Evolutionary conservation across 2,888 invertebrate genomes (phyloP).

Genomic region (Brachycybe producta): DNA sequence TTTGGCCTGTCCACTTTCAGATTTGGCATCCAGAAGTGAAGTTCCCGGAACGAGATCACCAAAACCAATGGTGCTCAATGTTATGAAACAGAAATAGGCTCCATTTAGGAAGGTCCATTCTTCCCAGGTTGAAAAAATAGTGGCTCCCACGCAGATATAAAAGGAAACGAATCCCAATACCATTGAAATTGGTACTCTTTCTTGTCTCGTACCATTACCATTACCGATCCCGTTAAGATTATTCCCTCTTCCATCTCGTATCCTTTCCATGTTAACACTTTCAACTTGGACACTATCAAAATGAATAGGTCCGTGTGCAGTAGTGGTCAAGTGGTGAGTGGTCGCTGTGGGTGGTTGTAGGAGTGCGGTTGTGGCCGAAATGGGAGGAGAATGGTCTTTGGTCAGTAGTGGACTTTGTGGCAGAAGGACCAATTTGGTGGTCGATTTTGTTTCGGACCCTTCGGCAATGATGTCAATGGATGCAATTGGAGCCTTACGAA

Average conservation of each 20-base stretch:
- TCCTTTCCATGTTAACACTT: not conserved
- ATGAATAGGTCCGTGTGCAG: slow-evolving; percentile 1
- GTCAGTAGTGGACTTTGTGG: not conserved
- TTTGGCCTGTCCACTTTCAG: slow-evolving; percentile 49
- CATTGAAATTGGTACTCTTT: slow-evolving; percentile 46
- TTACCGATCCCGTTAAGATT: not conserved
- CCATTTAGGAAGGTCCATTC: slow-evolving; percentile 69
- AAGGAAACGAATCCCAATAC: slow-evolving; percentile 53
- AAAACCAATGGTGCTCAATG: slow-evolving; percentile 68
- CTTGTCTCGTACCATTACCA: no score
- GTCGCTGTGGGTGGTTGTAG: not conserved
- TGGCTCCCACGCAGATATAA: slow-evolving; percentile 63
- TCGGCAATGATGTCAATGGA: slow-evolving; percentile 8
- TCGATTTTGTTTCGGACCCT: not conserved
- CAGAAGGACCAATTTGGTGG: no score
- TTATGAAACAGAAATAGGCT: slow-evolving; percentile 72
- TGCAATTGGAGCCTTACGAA: not conserved
- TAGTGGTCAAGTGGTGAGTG: not conserved
- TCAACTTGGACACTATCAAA: not conserved
- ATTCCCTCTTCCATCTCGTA: not conserved
- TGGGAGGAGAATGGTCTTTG: not conserved
- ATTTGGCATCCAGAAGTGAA: slow-evolving; percentile 27
- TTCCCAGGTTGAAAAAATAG: slow-evolving; percentile 63
- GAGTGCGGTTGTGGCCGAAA: not conserved
- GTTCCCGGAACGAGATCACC: slow-evolving; percentile 59